phyloP scores from a whole-genome alignment of 2,797 vertebrate genomes.

The Lithobates sylvaticus region DNA sequence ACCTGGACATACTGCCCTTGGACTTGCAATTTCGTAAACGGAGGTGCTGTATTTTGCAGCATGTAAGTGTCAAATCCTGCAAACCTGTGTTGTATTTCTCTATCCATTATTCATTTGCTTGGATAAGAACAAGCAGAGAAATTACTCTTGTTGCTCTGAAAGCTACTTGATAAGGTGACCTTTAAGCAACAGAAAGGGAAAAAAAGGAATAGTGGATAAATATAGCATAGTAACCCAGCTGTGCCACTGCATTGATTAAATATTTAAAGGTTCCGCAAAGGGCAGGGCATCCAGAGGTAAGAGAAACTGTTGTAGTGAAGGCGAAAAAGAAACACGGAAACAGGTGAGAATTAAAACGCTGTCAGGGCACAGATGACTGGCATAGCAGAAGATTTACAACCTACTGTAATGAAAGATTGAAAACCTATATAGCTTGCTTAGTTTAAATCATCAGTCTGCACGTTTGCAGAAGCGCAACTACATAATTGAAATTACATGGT shows the following conservation, averaged over 20 bases:
- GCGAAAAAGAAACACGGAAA: conserved; percentile 18
- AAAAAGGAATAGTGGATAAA: conserved; percentile 55
- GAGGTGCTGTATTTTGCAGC: conserved; percentile 45
- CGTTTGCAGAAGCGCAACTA: background rate
- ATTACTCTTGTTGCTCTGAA: conserved; percentile 62
- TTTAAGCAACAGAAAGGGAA: conserved; percentile 52
- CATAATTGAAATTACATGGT: background rate
- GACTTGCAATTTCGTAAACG: conserved; percentile 34
- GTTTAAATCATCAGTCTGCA: background rate
- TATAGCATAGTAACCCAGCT: conserved; percentile 56
- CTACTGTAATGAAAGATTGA: background rate
- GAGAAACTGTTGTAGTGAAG: conserved; percentile 5
- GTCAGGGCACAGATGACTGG: conserved; percentile 13
- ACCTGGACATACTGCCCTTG: conserved; percentile 24
- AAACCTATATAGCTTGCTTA: background rate
- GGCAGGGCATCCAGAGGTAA: conserved; percentile 56
- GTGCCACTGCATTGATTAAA: conserved; percentile 58
- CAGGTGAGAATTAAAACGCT: conserved; percentile 52
- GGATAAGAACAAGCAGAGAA: conserved; percentile 59
- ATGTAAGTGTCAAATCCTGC: conserved; percentile 60
- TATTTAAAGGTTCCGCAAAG: conserved; percentile 59
- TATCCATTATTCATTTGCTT: conserved; percentile 61
- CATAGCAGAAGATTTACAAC: conserved; percentile 19
- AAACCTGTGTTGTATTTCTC: conserved; percentile 46
- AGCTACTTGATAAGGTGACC: conserved; percentile 64